Conservation (phyloP, 2,888 invertebrate species). For the Chironomus riparius region DNA sequence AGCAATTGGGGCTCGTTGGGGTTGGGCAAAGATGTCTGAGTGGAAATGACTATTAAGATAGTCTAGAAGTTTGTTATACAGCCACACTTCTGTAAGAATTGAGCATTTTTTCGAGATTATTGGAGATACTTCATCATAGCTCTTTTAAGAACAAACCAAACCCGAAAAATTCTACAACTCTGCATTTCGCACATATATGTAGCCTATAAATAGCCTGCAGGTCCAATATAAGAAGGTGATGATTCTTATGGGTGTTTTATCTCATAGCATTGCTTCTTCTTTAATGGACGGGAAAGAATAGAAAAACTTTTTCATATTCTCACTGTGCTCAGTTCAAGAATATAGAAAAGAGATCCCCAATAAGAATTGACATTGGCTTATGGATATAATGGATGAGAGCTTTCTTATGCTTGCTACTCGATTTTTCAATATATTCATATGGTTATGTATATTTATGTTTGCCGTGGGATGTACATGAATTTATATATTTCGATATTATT, state of each 20-base stretch:
- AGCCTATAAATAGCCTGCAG: conserved; percentile 10
- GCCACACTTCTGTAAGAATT: too few relatives aligned
- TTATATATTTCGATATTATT: background rate
- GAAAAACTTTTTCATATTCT: background rate
- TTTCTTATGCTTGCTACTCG: background rate
- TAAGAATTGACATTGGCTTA: background rate
- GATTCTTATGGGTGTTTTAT: conserved; percentile 16
- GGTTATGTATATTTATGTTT: background rate
- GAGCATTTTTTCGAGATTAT: too few relatives aligned
- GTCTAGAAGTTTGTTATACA: too few relatives aligned
- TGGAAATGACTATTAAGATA: too few relatives aligned
- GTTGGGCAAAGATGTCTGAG: too few relatives aligned
- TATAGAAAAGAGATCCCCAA: background rate
- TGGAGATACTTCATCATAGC: too few relatives aligned
- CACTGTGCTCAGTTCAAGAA: background rate
- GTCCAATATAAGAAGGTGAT: conserved; percentile 9
- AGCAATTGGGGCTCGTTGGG: too few relatives aligned
- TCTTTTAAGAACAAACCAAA: too few relatives aligned
- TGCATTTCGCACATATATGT: background rate
- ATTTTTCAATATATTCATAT: background rate
- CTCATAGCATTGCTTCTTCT: background rate
- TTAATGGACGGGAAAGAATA: background rate
- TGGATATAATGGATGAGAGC: background rate
- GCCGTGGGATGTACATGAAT: background rate
- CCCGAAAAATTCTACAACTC: too few relatives aligned